Evolutionary conservation across 2,888 invertebrate species (phyloP), one percentile per base, ranked within the genome.

Genomic region (Chelonus formosanus): DNA sequence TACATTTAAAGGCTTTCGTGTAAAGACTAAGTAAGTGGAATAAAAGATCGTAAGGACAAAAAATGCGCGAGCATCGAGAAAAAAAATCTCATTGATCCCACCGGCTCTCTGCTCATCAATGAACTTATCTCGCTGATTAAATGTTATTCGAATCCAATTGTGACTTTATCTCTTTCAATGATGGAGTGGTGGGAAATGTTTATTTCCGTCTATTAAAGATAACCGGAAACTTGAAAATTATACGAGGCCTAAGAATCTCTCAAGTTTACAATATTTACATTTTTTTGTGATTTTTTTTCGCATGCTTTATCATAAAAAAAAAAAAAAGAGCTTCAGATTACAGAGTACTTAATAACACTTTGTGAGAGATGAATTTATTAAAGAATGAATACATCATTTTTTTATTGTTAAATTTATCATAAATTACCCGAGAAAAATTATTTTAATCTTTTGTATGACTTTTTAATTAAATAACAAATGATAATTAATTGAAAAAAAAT

Each of bases 131-230:
- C 34, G 3, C 3, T 55, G 43, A 52, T 52, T 31, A 36, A 43
- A 31, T 40, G 34, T 44, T 57, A 44, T 32, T 57, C 45, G 44
- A 54, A 36, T 44, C 36, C 45, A 54, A 59, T 59, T 5, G 34
- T 45, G 63, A 55, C 44, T 34, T 63, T 63, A 63, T 63, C 63
- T 20, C 20, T 20, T 2, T 57, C 32, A 36, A 54, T 58, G 54
- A 59, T 59, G 36, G 53, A 59, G 50, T 52, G 44, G 44, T 10
- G 45, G 40, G 44, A 52, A 52, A 52, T 44, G 31, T 57, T 57
- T 45, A 57, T 57, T 57, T 57, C 57, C 45, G 57, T 57, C 57
- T n/a, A 32, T 55, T 20, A 55, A 35, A 43, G 52, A 52, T 52
- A 52, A 52, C 34, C 52, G 34, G 31, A 52, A 20, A 32, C 34